Conservation (phyloP, 2,113 vertebrate species). For the Hypomesus transpacificus region DNA sequence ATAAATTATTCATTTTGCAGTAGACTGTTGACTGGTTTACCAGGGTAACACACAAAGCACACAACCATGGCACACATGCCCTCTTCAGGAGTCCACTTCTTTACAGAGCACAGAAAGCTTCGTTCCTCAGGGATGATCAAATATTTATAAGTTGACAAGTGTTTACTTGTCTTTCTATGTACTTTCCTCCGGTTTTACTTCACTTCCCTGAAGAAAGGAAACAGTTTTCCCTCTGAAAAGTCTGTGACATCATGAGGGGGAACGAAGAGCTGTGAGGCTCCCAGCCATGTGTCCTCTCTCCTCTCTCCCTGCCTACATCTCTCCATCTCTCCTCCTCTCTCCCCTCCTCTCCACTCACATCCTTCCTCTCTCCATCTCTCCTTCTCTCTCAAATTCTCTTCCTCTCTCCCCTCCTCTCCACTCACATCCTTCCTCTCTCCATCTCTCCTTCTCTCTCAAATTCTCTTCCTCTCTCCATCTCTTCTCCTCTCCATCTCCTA, state of each 20-base stretch:
- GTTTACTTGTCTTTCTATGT: slow-evolving; percentile 51
- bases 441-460: no score
- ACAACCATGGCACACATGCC: slow-evolving; percentile 30
- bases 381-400: no score
- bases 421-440: not conserved
- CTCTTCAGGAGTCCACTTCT: slow-evolving; percentile 29
- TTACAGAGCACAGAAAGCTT: slow-evolving; percentile 33
- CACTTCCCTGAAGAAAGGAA: slow-evolving; percentile 55
- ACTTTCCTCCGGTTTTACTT: slow-evolving; percentile 45
- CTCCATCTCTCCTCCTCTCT: slow-evolving; percentile 21
- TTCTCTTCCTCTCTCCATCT: not conserved
- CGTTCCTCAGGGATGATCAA: slow-evolving; percentile 51
- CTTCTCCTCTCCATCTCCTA: no score
- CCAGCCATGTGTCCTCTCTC: not conserved
- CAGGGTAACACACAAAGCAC: slow-evolving; percentile 25
- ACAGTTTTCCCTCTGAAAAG: slow-evolving; percentile 36
- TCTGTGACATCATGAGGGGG: slow-evolving; percentile 50
- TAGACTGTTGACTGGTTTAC: slow-evolving; percentile 43
- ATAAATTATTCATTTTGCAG: slow-evolving; percentile 65
- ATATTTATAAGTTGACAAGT: slow-evolving; percentile 65
- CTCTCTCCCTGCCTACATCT: no score
- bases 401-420: no score
- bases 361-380: no score
- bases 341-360: not conserved
- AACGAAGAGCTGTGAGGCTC: not conserved